phyloP scores from a whole-genome alignment of 2,113 vertebrate species.

The Lophotis ruficrista region DNA sequence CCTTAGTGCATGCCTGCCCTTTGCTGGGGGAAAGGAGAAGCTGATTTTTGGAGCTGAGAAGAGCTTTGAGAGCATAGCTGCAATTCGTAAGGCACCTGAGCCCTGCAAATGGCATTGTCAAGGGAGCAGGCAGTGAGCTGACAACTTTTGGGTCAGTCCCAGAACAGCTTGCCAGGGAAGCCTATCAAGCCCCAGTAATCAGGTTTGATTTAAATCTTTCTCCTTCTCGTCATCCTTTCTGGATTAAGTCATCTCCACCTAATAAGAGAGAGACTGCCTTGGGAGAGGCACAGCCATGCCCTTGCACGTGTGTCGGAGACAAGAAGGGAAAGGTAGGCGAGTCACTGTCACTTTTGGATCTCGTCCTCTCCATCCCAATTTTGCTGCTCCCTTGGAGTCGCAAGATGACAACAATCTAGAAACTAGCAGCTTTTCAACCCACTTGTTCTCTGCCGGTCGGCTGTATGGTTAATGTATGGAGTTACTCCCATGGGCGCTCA shows the following conservation, averaged over 20 bases:
- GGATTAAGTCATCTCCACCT: conserved; percentile 7
- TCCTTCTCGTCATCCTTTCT: conserved; percentile 31
- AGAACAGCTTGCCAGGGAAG: conserved; percentile 41
- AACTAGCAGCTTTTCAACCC: background rate
- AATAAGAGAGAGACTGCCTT: background rate
- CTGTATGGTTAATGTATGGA: background rate
- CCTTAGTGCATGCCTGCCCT: background rate
- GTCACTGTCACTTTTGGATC: background rate
- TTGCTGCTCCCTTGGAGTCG: background rate
- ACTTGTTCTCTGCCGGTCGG: background rate
- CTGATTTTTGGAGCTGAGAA: background rate
- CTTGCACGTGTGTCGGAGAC: background rate
- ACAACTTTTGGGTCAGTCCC: conserved; percentile 27
- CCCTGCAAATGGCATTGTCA: background rate
- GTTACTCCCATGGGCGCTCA: background rate
- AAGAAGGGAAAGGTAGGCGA: background rate
- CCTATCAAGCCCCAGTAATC: conserved; percentile 26
- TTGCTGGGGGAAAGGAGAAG: background rate
- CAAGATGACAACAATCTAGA: background rate
- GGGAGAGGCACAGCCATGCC: background rate
- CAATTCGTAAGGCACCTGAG: background rate
- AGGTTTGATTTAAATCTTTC: conserved; percentile 52
- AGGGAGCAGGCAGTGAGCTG: conserved; percentile 11
- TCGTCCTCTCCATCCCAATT: background rate
- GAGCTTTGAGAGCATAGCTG: background rate